Conservation (phyloP, 1,140 invertebrate genomes). For the Zaprionus nigranus region DNA sequence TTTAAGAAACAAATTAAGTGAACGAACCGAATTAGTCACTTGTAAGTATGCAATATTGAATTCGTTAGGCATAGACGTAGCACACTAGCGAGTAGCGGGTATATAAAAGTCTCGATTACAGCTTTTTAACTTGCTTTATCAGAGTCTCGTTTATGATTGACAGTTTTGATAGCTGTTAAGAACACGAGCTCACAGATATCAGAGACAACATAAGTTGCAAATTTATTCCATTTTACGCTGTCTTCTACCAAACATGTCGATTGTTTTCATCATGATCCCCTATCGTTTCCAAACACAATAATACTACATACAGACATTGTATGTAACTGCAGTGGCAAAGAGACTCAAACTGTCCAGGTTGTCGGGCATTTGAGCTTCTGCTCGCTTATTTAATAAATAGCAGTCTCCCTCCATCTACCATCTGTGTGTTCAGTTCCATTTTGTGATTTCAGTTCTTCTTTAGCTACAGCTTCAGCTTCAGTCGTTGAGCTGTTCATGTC, state of each 20-base stretch:
- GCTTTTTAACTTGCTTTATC: too few species aligned
- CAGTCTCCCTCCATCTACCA: background rate
- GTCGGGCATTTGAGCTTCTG: conserved; percentile 33
- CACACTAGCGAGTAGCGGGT: too few species aligned
- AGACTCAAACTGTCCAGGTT: conserved; percentile 40
- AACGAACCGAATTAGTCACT: too few species aligned
- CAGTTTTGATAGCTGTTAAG: too few species aligned
- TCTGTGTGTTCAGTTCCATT: background rate
- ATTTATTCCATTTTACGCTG: too few species aligned
- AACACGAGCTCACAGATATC: too few species aligned
- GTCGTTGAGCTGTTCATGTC: conserved; percentile 23
- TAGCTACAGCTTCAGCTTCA: background rate
- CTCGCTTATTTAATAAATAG: conserved; percentile 60
- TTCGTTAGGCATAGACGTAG: too few species aligned
- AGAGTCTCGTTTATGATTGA: too few species aligned
- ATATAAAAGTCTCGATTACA: too few species aligned
- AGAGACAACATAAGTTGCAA: too few species aligned
- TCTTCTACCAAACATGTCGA: background rate
- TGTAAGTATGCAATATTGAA: too few species aligned
- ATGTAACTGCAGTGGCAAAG: background rate
- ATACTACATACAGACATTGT: background rate
- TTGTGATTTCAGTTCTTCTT: background rate
- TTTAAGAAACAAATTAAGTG: too few species aligned
- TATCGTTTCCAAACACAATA: background rate
- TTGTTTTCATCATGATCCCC: background rate